A percentile compares a stretch with the other conserved stretches of the same genome.
Evolutionary conservation across 2,888 invertebrate genomes (phyloP).

Genomic region (Mythimna albipuncta): DNA sequence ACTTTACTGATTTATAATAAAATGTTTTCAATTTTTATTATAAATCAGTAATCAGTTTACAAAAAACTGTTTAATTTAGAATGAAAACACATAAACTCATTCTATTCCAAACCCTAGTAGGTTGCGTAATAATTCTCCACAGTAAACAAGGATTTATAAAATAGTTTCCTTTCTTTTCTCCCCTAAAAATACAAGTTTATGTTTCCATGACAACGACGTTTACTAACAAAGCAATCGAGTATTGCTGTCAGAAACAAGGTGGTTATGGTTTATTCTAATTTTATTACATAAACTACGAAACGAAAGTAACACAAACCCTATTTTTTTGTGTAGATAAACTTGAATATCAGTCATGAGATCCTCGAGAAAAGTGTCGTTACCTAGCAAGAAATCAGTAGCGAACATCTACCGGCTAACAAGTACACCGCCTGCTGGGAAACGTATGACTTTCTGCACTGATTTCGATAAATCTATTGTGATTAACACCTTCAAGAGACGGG

Average conservation of each 20-base stretch:
- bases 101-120: too few relatives aligned
- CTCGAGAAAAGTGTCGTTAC: constrained; percentile 44
- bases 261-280: constrained; percentile 37
- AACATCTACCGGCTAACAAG: constrained; percentile 56
- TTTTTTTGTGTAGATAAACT: constrained; percentile 1
- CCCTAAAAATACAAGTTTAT: constrained; percentile 1
- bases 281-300: constrained; percentile 16
- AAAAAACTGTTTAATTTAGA: too few relatives aligned
- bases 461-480: constrained; percentile 77
- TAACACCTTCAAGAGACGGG: constrained; percentile 73
- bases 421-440: constrained; percentile 92
- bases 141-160: constrained; percentile 12
- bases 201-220: constrained; percentile 54
- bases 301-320: background rate
- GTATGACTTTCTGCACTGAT: constrained; percentile 78
- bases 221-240: constrained; percentile 43
- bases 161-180: constrained; percentile 3
- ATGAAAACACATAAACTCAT: too few relatives aligned
- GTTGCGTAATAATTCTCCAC: background rate
- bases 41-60: too few relatives aligned
- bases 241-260: constrained; percentile 29
- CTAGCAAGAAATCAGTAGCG: constrained; percentile 93
- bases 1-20: too few relatives aligned
- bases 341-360: constrained; percentile 28
- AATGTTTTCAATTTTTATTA: too few relatives aligned